These are phyloP conservation scores for Morpho helenor DNA, from an alignment of 2,888 invertebrate species.

Conservation along the genomic window DNA sequence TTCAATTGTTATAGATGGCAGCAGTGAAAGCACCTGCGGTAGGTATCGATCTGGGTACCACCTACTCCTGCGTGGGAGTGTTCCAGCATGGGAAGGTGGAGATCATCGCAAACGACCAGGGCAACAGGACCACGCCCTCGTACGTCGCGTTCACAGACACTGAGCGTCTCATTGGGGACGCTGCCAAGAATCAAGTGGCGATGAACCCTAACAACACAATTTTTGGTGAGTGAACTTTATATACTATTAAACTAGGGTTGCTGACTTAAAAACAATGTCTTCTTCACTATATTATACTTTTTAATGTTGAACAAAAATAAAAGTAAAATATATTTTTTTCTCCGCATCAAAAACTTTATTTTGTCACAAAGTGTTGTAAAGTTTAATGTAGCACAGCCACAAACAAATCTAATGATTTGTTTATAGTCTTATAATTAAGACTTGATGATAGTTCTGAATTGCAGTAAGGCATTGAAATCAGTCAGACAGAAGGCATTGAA, in stretches of 20 bases:
- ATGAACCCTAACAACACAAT: slow-evolving; percentile 95
- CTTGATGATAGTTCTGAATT: too few species aligned
- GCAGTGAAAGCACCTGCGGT: slow-evolving; percentile 88
- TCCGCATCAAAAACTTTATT: neutral
- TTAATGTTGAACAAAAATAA: too few species aligned
- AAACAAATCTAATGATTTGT: too few species aligned
- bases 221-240: slow-evolving; percentile 80
- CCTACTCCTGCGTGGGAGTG: slow-evolving; percentile 96
- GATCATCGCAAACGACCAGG: slow-evolving; percentile 93
- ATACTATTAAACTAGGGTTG: too few species aligned
- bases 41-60: slow-evolving; percentile 98
- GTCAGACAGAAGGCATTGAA: too few species aligned
- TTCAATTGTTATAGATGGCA: slow-evolving; percentile 69
- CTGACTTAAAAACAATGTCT: too few species aligned
- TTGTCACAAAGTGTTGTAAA: neutral
- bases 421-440: too few species aligned
- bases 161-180: slow-evolving; percentile 82
- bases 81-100: slow-evolving; percentile 95
- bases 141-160: slow-evolving; percentile 83
- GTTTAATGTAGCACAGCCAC: too few species aligned
- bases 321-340: neutral
- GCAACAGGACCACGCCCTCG: slow-evolving; percentile 92
- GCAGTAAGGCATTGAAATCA: too few species aligned
- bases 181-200: slow-evolving; percentile 90
- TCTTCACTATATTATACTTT: too few species aligned